These are phyloP conservation scores for Polyodon spathula DNA, from an alignment of 2,113 vertebrate species.

Conservation along the genomic window DNA sequence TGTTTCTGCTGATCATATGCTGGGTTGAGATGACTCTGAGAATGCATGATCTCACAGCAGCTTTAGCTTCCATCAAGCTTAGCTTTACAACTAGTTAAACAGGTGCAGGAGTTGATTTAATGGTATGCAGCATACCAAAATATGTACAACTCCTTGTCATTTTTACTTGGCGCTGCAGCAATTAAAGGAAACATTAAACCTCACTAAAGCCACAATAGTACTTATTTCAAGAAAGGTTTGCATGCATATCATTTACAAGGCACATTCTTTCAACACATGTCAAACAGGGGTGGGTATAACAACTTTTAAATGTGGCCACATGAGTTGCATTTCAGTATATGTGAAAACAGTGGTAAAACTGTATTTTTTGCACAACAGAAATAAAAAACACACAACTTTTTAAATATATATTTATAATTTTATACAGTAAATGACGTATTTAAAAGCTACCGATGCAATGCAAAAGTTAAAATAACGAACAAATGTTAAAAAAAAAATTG, in stretches of 20 bases:
- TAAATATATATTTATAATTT: neutral
- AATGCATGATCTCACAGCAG: neutral
- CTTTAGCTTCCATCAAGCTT: neutral
- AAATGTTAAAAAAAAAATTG: too few relatives aligned
- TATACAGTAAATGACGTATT: neutral
- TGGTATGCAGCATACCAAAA: too few relatives aligned
- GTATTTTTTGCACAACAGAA: slow-evolving; percentile 11
- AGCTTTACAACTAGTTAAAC: too few relatives aligned
- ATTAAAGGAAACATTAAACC: too few relatives aligned
- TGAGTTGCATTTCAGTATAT: slow-evolving; percentile 10
- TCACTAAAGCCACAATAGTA: neutral
- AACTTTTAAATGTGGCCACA: slow-evolving; percentile 4
- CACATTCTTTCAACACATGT: neutral
- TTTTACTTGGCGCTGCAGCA: too few relatives aligned
- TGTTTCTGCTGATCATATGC: neutral
- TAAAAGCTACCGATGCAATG: neutral
- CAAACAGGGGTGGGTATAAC: slow-evolving; percentile 8
- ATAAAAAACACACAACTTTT: slow-evolving; percentile 1
- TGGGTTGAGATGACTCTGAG: too few relatives aligned
- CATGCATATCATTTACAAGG: neutral
- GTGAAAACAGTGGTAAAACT: slow-evolving; percentile 19
- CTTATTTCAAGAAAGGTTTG: neutral
- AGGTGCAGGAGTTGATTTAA: too few relatives aligned
- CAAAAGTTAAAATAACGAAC: too few relatives aligned
- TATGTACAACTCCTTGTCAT: too few relatives aligned